These are phyloP conservation scores for Ammospiza maritima DNA, from an alignment of 2,797 vertebrate genomes.

Conservation along the genomic window DNA sequence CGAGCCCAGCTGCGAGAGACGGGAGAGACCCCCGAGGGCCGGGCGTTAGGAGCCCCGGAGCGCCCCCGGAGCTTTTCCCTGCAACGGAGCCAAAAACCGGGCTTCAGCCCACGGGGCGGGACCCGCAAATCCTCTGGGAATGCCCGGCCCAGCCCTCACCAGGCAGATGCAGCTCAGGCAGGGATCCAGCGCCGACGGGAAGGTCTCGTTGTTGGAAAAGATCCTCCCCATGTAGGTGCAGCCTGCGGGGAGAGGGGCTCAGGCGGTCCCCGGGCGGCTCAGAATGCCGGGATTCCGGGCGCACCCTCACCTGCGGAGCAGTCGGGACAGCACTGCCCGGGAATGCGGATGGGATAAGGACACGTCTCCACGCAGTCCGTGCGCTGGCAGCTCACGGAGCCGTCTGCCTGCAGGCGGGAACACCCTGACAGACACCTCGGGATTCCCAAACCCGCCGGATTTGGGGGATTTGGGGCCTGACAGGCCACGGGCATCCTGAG, in stretches of 20 bases:
- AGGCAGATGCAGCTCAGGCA: slow-evolving; percentile 84
- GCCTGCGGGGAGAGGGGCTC: slow-evolving; percentile 58
- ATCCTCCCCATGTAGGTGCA: slow-evolving; percentile 80
- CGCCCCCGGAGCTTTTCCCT: background rate
- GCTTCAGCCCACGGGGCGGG: background rate
- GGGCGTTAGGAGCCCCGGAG: background rate
- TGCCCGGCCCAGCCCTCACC: slow-evolving; percentile 56
- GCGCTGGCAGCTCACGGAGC: slow-evolving; percentile 79
- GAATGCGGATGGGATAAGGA: slow-evolving; percentile 80
- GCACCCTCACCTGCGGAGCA: slow-evolving; percentile 77
- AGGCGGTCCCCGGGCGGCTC: background rate
- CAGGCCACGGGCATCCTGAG: background rate
- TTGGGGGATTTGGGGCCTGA: background rate
- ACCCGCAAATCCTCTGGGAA: background rate
- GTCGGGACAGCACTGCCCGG: slow-evolving; percentile 83
- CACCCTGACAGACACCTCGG: slow-evolving; percentile 59
- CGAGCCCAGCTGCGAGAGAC: slow-evolving; percentile 77
- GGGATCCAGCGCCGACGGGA: slow-evolving; percentile 77
- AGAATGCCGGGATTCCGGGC: background rate
- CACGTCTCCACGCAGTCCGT: slow-evolving; percentile 82
- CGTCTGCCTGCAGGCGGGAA: slow-evolving; percentile 75
- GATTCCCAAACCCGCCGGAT: background rate
- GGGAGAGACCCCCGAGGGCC: slow-evolving; percentile 7
- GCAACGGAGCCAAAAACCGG: background rate
- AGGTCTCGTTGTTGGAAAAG: slow-evolving; percentile 82